These are phyloP conservation scores for Lysandra coridon DNA, from an alignment of 2,888 invertebrate species.

Conservation along the genomic window DNA sequence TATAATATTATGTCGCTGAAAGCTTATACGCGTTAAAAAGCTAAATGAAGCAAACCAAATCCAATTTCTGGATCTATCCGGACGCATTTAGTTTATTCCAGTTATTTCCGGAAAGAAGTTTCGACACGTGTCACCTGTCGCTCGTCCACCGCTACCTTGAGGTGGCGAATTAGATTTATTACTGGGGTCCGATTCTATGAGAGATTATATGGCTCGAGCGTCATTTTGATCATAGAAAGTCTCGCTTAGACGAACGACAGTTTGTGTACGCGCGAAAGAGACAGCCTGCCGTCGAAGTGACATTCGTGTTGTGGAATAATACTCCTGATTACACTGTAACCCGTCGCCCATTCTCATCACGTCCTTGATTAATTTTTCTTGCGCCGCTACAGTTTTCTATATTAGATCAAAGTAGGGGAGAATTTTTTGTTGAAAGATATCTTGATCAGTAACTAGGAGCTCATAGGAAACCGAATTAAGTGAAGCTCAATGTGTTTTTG, in stretches of 20 bases:
- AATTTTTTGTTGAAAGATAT: not conserved
- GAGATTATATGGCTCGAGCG: no score
- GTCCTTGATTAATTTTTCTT: slow-evolving; percentile 13
- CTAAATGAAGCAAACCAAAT: no score
- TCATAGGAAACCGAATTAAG: not conserved
- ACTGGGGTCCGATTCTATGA: no score
- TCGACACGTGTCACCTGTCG: not conserved
- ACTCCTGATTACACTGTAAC: not conserved
- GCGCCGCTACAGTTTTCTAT: not conserved
- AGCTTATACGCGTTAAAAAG: no score
- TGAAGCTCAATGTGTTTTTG: not conserved
- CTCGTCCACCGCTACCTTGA: not conserved
- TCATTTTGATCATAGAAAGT: no score
- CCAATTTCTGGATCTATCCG: no score
- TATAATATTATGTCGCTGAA: no score
- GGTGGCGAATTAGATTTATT: not conserved
- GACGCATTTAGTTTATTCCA: not conserved
- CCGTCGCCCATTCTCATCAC: slow-evolving; percentile 15
- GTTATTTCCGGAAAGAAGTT: not conserved
- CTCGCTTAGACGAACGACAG: no score
- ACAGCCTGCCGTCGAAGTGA: not conserved
- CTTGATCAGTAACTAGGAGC: not conserved
- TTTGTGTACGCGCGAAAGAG: not conserved
- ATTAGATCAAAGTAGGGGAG: not conserved
- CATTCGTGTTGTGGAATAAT: not conserved